Conservation (phyloP, 1,140 invertebrate species). For the Drosophila teissieri region DNA sequence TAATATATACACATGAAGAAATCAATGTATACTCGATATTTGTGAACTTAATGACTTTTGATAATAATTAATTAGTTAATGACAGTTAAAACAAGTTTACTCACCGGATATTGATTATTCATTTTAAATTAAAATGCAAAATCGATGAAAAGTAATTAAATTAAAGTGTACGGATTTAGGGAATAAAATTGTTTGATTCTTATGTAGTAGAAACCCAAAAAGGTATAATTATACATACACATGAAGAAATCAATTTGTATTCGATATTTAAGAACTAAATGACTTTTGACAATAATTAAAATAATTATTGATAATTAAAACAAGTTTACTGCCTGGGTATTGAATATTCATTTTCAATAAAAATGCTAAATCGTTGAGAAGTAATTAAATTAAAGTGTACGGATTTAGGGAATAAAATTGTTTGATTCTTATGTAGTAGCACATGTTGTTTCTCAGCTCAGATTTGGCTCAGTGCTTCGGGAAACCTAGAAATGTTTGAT, state of each 20-base stretch:
- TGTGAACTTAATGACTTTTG: not conserved
- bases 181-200: no score
- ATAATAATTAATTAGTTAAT: not conserved
- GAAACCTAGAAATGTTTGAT: slow-evolving; percentile 33
- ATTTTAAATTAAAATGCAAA: slow-evolving; percentile 2
- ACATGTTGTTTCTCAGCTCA: no score
- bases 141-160: not conserved
- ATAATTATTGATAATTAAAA: not conserved
- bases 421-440: no score
- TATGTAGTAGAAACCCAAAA: no score
- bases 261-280: no score
- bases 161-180: not conserved
- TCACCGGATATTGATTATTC: not conserved
- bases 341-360: slow-evolving; percentile 6
- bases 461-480: slow-evolving; percentile 25
- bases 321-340: not conserved
- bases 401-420: not conserved
- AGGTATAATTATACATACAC: not conserved
- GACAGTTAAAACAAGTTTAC: not conserved
- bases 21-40: no score
- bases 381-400: not conserved
- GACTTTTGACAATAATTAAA: not conserved
- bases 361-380: not conserved
- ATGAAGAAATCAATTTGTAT: not conserved
- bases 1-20: slow-evolving; percentile 9